A percentile compares a stretch with the other conserved stretches of the same genome.
phyloP scores from a whole-genome alignment of 2,113 vertebrate genomes.

The Micromys minutus region DNA sequence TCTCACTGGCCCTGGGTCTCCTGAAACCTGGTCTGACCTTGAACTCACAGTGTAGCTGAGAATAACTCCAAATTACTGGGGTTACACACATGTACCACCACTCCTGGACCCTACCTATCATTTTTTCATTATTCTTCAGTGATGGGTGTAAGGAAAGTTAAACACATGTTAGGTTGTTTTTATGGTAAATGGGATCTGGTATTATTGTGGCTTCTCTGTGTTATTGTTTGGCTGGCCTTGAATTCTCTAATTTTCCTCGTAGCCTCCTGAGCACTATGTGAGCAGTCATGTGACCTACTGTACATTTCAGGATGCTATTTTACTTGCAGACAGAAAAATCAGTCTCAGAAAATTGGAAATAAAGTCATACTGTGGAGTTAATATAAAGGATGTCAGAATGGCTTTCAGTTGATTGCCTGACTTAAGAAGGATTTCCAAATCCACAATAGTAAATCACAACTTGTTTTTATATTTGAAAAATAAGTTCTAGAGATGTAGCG shows the following conservation, averaged over 20 bases:
- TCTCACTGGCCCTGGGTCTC: neutral
- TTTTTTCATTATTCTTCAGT: neutral
- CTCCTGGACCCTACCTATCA: neutral
- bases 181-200: neutral
- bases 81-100: neutral
- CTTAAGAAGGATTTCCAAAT: conserved; percentile 2
- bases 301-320: conserved; percentile 3
- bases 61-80: neutral
- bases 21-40: neutral
- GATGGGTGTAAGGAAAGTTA: neutral
- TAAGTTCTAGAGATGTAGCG: neutral
- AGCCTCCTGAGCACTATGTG: neutral
- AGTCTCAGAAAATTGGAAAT: conserved; percentile 14
- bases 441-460: conserved; percentile 1
- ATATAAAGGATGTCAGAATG: neutral
- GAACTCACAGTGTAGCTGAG: neutral
- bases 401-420: conserved; percentile 15
- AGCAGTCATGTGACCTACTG: neutral
- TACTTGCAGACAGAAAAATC: neutral
- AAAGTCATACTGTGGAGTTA: neutral
- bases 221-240: neutral
- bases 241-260: neutral
- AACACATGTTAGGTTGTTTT: neutral
- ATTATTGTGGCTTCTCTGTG: neutral
- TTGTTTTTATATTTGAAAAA: neutral